Base-by-base conservation (phyloP, 2,888 invertebrate species). In the Scaptomyza cyrtandrae region DNA sequence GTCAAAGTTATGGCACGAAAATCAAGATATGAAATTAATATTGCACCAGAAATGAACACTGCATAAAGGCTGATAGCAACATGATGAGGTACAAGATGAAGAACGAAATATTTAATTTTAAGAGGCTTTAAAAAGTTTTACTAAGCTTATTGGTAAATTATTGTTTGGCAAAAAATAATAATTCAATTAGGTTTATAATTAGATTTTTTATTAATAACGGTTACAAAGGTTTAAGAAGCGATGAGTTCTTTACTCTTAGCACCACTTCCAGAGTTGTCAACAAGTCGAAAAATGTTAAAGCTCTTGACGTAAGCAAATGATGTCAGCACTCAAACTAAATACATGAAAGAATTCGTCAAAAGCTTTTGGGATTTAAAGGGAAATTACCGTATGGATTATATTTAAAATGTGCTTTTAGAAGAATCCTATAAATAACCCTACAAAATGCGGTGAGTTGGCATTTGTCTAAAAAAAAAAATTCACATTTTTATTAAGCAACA, bases 21-120 rank as follows among this genome's bases (percentile, higher is more conserved):
- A 87, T 88, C 88, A 74, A 88, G 87, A 86, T 88, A 80, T 60
- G 70, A 84, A 78, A 86, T 88, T 88, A 88, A 83, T 83, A 86
- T 77, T 74, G 67, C 78, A 83, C 46, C 53, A 58, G 43, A 70
- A 79, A 66, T 73, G 83, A 76, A 54, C 71, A 65, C 53, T 57
- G 55, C 44, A 56, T 45, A 39, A 50, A 44, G 7, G 35, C 33
- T 10, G 35, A 39, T 10, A 13, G 16, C 7, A 33, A 11, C 16
- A 41, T 16, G 19, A 33, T 33, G 10, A 46, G 2, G 13, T 19
- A 43, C 13, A 37, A 37, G 37, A 31, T 31, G 33, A 33, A 37
- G 11, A 3, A 33, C 1, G 43, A n/a, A n/a, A 44, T 14, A 9
- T 16, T 33, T 13, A n/a, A 48, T 16, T 37, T 13, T 9, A 29